Evolutionary conservation across 2,797 vertebrate species (phyloP).

Genomic region (Malurus splendens): DNA sequence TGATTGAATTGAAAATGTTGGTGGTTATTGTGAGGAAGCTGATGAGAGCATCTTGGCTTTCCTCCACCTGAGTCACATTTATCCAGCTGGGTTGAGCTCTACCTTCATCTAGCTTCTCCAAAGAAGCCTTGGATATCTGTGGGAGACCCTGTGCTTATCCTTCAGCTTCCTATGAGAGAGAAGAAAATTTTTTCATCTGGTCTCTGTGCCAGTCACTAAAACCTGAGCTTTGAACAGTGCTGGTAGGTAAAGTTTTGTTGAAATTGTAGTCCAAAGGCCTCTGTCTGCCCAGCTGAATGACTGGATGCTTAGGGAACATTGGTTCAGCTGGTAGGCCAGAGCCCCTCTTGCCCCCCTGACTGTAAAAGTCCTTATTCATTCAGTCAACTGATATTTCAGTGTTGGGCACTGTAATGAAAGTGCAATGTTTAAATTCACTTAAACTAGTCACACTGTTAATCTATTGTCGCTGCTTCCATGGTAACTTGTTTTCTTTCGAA

Average conservation of each 20-base stretch:
- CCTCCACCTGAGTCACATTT: background rate
- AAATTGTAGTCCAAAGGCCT: background rate
- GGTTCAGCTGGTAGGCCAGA: background rate
- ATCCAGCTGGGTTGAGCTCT: background rate
- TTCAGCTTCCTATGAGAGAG: background rate
- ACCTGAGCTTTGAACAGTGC: background rate
- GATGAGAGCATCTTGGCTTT: background rate
- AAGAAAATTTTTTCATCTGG: background rate
- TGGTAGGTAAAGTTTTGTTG: background rate
- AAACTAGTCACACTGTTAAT: background rate
- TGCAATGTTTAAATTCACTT: background rate
- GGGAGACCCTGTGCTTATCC: background rate
- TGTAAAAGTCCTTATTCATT: background rate
- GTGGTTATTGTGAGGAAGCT: background rate
- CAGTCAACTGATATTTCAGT: background rate
- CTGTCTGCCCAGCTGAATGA: background rate
- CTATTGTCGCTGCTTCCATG: background rate
- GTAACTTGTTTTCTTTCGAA: background rate
- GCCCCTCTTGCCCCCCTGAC: rapidly evolving
- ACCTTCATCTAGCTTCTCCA: background rate
- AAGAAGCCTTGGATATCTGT: background rate
- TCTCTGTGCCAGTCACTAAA: background rate
- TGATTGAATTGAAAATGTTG: background rate
- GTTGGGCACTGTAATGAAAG: background rate
- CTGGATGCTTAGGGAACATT: background rate